Evolutionary conservation across 2,113 vertebrate genomes (phyloP).

Genomic region (Neodon shergylaensis): DNA sequence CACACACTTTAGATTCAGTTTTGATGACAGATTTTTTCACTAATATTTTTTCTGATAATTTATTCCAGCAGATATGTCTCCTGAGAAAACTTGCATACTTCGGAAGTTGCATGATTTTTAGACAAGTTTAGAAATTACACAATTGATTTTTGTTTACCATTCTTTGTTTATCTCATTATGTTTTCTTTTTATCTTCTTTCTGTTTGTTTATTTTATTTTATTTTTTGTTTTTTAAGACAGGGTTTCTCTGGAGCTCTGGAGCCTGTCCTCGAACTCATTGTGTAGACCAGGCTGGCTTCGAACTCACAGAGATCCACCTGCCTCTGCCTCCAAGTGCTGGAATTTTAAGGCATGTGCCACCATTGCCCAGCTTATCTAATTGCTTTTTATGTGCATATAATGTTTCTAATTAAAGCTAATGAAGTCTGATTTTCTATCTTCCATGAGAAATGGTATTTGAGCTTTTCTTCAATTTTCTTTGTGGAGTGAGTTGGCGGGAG

Average conservation of each 20-base stretch:
- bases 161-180: background rate
- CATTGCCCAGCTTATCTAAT: background rate
- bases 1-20: background rate
- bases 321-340: too few relatives aligned
- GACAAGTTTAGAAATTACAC: background rate
- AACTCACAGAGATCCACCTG: too few relatives aligned
- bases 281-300: too few relatives aligned
- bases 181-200: background rate
- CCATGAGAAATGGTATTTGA: background rate
- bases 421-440: background rate
- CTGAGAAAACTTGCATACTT: background rate
- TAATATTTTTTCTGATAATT: conserved; percentile 11
- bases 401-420: background rate
- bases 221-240: too few relatives aligned
- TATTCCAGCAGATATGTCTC: background rate
- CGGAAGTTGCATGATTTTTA: background rate
- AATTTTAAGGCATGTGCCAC: too few relatives aligned
- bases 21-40: background rate
- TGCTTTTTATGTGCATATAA: background rate
- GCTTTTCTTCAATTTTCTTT: background rate
- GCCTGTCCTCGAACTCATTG: too few relatives aligned
- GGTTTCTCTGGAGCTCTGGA: too few relatives aligned
- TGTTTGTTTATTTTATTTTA: too few relatives aligned
- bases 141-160: background rate
- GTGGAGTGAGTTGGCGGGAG: background rate